Evolutionary conservation across 2,888 invertebrate genomes (phyloP), one percentile per base, ranked within the genome.

Genomic region (Malachius bipustulatus): DNA sequence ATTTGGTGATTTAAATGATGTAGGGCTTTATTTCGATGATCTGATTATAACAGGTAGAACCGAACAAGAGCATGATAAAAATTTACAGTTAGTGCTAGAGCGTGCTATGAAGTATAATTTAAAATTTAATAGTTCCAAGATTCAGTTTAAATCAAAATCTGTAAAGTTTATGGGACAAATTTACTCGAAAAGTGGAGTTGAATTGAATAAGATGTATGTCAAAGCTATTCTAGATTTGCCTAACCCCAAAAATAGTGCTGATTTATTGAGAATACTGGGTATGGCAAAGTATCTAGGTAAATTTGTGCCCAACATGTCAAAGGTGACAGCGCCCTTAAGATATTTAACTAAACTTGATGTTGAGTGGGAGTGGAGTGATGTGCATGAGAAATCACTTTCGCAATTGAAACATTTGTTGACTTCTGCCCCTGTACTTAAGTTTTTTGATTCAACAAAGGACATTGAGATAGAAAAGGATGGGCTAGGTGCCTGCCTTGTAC

Each of bases 171-270:
- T 42, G 32, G 43, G 38, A 6, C 42, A 44, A 16, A 12, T 43
- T 16, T 45, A 37, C 36, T 42, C 39, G 16, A 40, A 39, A 24
- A 16, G 38, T 6, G 45, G 38, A 19, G 29, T 44, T 29, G 28
- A 44, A 28, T 26, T 39, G 4, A 41, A 40, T 39, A 19, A 30
- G 19, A 30, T 26, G 3, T 42, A 43, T 39, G 30, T 47, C 10
- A 36, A 45, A 36, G 47, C 47, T n/a, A 47, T 50, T 11, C 3
- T 35, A 16, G 36, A 47, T 16, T 37, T 48, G 36, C 39, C 43
- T 10, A 32, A 10, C 2, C 46, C 45, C 12, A 26, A 38, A 19
- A 35, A 42, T 30, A 45, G 42, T 40, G 37, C 10, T 9, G 43
- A 46, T 6, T 13, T 50, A 8, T 16, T 46, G 11, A 37, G 48